Conservation (phyloP, 2,113 vertebrate genomes). For the rabbit (Oryctolagus cuniculus) region mOryCun1.1 NC_091448.1:16697001-16697500, state of each 20-base stretch:
- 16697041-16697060: background rate
- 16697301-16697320: slow-evolving; percentile 19
- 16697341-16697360: background rate
- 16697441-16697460: background rate
- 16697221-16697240: background rate
- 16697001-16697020: background rate
- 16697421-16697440: slow-evolving; percentile 2
- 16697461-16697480: background rate
- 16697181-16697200: background rate
- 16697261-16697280: background rate
- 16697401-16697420: background rate
- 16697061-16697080: background rate
- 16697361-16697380: background rate
- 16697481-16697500: background rate
- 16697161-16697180: background rate
- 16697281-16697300: background rate
- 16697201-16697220: background rate
- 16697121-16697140: background rate
- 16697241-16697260: background rate
- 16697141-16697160: background rate
- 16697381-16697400: background rate
- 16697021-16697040: background rate
- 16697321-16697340: background rate
- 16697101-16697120: slow-evolving; percentile 10
- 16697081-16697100: background rate